These are phyloP conservation scores for Procambarus virginalis DNA, from an alignment of 1,140 invertebrate species.

Conservation along the genomic window DNA sequence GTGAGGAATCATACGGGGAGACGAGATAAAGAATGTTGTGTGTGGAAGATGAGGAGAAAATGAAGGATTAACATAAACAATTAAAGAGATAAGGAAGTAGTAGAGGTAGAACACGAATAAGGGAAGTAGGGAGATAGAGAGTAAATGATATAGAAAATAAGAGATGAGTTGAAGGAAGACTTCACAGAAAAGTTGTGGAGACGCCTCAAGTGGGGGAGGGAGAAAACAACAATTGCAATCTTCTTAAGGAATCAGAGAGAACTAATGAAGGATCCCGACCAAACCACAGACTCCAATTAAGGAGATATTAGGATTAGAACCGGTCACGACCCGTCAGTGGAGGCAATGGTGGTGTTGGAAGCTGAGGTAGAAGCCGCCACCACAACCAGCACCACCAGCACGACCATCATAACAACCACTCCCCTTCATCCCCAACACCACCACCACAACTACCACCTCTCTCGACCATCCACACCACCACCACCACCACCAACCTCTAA, in stretches of 20 bases:
- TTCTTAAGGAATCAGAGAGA: slow-evolving; percentile 10
- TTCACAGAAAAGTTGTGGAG: no score
- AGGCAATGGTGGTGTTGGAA: neutral
- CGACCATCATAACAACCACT: neutral
- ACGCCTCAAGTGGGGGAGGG: neutral
- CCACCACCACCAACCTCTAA: no score
- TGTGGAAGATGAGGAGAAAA: no score
- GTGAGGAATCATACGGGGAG: no score
- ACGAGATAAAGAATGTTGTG: no score
- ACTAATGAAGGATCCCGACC: slow-evolving; percentile 12
- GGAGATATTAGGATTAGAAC: slow-evolving; percentile 15
- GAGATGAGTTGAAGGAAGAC: no score
- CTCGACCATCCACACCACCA: no score
- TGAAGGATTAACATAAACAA: no score
- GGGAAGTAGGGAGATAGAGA: no score
- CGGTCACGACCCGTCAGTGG: slow-evolving; percentile 2
- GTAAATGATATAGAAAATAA: no score
- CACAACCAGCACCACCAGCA: neutral
- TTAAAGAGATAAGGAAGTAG: no score
- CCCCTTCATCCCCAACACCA: neutral
- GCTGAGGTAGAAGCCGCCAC: neutral
- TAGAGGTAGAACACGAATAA: no score
- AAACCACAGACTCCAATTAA: slow-evolving; percentile 8
- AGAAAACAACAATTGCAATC: slow-evolving; percentile 7
- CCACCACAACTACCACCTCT: neutral